Evolutionary conservation across 2,888 invertebrate species (phyloP), one percentile per base, ranked within the genome.

Genomic region (Drosophila atripex): DNA sequence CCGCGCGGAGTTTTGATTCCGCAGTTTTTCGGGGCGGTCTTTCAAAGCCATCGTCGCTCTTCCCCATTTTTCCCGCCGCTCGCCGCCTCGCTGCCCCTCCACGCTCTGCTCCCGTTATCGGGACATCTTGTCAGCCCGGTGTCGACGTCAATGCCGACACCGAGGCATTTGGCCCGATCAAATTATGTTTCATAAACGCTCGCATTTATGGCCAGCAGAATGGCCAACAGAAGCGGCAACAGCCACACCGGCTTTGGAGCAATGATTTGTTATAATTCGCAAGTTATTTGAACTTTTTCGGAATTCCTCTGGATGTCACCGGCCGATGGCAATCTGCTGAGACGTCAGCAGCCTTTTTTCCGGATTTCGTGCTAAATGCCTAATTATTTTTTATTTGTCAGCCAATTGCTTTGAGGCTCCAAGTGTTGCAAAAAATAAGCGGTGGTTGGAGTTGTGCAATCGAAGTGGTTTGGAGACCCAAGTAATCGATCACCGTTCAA

Each of bases 111-210:
- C 14, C 46, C 14, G 45, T 59, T 69, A 80, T 68, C 65, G 61
- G 57, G 28, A 47, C 57, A 68, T 73, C 75, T 71, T 58, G 73
- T 51, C 59, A 51, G 66, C 38, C 45, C 64, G 56, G 61, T 75
- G 83, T 78, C 84, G 73, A 77, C 56, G 79, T 72, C 75, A 69
- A 65, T 63, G 69, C 59, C 70, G 84, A 78, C 87, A 75, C 47
- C 57, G 41, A 69, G 77, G 88, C 84, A 88, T 88, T 88, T 86
- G 80, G 51, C 56, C 65, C 69, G 89, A 76, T 84, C 84, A 89
- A 89, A 90, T 88, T 89, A 90, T 89, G 90, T 89, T 89, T 89
- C 89, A 89, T 89, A 89, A 89, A 89, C 88, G 89, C 80, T 90
- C 80, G 79, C 84, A 88, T 89, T 88, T 89, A 82, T 87, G 85